Conservation (phyloP, 2,888 invertebrate species). For the Corbicula japonica region DNA sequence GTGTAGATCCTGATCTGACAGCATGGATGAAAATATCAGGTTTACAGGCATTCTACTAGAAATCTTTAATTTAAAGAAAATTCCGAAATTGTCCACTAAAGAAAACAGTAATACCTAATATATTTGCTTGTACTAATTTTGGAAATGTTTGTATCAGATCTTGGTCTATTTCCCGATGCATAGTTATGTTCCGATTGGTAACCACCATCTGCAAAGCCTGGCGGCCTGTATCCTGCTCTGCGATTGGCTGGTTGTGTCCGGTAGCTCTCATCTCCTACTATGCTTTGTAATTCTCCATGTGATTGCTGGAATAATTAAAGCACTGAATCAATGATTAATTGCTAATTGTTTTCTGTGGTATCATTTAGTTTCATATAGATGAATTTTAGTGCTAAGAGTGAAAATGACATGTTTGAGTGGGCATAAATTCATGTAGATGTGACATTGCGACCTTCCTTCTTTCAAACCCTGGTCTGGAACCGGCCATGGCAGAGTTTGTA, state of each 20-base stretch:
- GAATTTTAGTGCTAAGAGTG: neutral
- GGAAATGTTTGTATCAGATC: conserved; percentile 1
- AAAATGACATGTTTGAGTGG: neutral
- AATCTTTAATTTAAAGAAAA: too few species aligned
- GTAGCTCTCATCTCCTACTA: conserved; percentile 13
- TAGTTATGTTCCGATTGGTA: too few species aligned
- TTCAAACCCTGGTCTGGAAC: neutral
- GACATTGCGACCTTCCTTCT: conserved; percentile 11
- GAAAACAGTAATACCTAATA: neutral
- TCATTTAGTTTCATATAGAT: neutral
- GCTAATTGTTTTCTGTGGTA: neutral
- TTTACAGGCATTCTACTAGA: too few species aligned
- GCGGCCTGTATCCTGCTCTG: conserved; percentile 6
- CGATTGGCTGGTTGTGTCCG: neutral
- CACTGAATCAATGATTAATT: neutral
- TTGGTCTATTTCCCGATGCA: too few species aligned
- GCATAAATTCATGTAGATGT: neutral
- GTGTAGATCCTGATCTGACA: too few species aligned
- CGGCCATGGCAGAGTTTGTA: too few species aligned
- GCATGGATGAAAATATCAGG: too few species aligned
- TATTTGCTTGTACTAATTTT: neutral
- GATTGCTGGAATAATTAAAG: neutral
- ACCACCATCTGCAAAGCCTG: too few species aligned
- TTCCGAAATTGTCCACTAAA: neutral
- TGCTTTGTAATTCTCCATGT: conserved; percentile 13